Conservation (phyloP, 2,113 vertebrate species). For the zebrafish (Danio rerio) region DNA sequence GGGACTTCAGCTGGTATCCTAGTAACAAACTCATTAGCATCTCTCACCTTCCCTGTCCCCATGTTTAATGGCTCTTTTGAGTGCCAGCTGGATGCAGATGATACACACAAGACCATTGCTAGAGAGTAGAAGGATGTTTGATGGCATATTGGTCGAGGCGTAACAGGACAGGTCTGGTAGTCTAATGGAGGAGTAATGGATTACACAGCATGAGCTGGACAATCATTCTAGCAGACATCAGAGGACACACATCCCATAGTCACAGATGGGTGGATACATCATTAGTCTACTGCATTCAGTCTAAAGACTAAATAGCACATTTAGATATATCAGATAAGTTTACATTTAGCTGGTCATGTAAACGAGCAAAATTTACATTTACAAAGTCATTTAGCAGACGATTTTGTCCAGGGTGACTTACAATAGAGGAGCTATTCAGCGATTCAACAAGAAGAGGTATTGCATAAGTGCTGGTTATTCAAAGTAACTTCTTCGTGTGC, state of each 20-base stretch:
- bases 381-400: too few species aligned
- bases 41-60: conserved; percentile 5
- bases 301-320: not conserved
- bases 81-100: not conserved
- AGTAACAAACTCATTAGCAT: conserved; percentile 28
- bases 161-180: conserved; percentile 12
- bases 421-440: too few species aligned
- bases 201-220: conserved; percentile 59
- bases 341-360: too few species aligned
- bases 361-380: too few species aligned
- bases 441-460: too few species aligned
- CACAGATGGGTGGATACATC: not conserved
- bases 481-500: too few species aligned
- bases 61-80: conserved; percentile 4
- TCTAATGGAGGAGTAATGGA: conserved; percentile 67
- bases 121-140: conserved; percentile 2
- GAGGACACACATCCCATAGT: not conserved
- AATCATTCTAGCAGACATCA: conserved; percentile 43
- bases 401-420: too few species aligned
- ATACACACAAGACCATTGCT: conserved; percentile 18
- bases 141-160: conserved; percentile 32
- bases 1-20: conserved; percentile 3
- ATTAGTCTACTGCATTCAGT: not conserved
- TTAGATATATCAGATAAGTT: not conserved
- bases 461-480: too few species aligned